These are phyloP conservation scores for Rhagoletis zephyria DNA, from an alignment of 1,140 invertebrate species.

Conservation along the genomic window DNA sequence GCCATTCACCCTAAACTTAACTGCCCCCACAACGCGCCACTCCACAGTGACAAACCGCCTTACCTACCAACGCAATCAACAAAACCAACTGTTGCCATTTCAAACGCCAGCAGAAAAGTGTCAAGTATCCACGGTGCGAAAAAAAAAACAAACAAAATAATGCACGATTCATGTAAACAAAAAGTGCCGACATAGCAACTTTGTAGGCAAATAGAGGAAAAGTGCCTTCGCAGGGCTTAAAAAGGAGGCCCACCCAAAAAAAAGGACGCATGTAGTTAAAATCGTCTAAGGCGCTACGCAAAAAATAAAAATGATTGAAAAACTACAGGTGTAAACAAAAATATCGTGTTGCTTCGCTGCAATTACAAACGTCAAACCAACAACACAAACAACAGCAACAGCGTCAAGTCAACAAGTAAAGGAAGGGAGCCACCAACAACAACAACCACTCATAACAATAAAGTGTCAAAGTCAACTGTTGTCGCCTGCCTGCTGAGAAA, in stretches of 20 bases:
- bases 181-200: not conserved
- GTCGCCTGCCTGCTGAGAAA: not conserved
- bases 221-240: not conserved
- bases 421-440: not conserved
- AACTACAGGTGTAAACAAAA: conserved; percentile 46
- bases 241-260: not conserved
- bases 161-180: not conserved
- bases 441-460: conserved; percentile 27
- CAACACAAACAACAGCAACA: conserved; percentile 22
- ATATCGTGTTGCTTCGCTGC: conserved; percentile 42
- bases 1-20: not conserved
- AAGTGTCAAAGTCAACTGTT: conserved; percentile 45
- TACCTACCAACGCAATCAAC: not conserved
- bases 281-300: not conserved
- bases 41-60: not conserved
- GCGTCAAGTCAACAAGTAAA: conserved; percentile 35
- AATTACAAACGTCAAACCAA: not conserved
- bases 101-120: not conserved
- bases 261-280: not conserved
- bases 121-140: not conserved
- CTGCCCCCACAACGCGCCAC: not conserved
- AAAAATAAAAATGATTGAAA: not conserved
- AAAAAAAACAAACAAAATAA: not conserved
- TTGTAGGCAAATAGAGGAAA: not conserved
- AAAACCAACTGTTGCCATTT: conserved; percentile 15